Base-by-base conservation (phyloP, 2,888 invertebrate species). In the Noctua fimbriata region DNA sequence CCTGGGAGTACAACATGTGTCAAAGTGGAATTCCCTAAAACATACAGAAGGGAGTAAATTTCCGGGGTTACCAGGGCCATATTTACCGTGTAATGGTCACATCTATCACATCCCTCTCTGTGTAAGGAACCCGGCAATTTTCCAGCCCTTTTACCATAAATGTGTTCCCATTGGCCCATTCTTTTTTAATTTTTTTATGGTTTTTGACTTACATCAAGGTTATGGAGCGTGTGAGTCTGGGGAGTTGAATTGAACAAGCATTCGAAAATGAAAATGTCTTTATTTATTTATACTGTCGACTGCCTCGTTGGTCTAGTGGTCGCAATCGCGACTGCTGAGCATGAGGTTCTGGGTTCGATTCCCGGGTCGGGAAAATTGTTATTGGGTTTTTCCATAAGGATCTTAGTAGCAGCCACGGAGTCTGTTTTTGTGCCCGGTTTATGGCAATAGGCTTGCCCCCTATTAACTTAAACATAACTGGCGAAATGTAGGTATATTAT, bases 11-110 rank as follows among this genome's bases (percentile, higher is more conserved):
- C 52, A 60, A 47, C 72, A 76, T 80, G 74, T 73, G 77, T 87
- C 83, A 79, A 81, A 79, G 77, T 72, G 71, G 73, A 76, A 84
- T 82, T 73, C 78, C 76, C 73, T 67, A 72, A 81, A 88, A 83
- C 87, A 79, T 66, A 86, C 83, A 86, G 71, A 66, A 76, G 83
- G 49, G 74, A 80, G 81, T 75, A 83, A 79, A 86, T 88, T 78
- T 81, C 77, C 76, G 71, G 77, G 73, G 81, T 80, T 78, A 82
- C 86, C 36, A 66, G 44, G 79, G 76, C 69, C 58, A 55, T 88
- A 80, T 89, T 88, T 89, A 88, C 85, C 83, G 76, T 76, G 77
- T 86, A 85, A 89, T 88, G 88, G 87, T 81, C 76, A 80, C 89
- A 89, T 89, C 85, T 85, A 89, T 89, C 87, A 87, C 81, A 83